phyloP scores from a whole-genome alignment of 2,113 vertebrate genomes.

The Micronycteris hirsuta region DNA sequence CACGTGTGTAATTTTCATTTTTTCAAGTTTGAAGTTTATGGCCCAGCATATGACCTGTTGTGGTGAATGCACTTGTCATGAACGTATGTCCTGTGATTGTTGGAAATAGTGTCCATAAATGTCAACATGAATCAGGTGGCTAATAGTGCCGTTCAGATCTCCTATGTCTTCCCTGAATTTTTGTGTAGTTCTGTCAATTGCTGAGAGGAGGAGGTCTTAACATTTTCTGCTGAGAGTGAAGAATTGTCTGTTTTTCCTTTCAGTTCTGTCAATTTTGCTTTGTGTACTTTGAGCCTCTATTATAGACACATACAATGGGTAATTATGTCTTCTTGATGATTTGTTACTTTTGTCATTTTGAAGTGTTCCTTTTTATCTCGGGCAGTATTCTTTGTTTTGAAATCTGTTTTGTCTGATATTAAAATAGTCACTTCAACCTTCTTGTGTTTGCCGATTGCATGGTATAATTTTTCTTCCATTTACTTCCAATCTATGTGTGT shows the following conservation, averaged over 20 bases:
- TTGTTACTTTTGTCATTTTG: slow-evolving; percentile 26
- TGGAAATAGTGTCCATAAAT: neutral
- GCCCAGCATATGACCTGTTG: neutral
- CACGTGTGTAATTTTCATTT: neutral
- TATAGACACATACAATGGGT: neutral
- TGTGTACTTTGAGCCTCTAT: slow-evolving; percentile 27
- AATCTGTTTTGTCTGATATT: slow-evolving; percentile 17
- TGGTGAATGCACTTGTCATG: neutral
- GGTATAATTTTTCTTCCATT: neutral
- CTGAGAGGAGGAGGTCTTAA: neutral
- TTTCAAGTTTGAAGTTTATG: neutral
- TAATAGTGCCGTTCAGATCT: neutral
- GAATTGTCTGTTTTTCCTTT: neutral
- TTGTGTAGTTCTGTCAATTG: neutral
- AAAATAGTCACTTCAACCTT: neutral
- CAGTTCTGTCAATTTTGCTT: neutral
- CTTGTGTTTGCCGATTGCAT: slow-evolving; percentile 1
- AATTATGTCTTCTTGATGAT: slow-evolving; percentile 46
- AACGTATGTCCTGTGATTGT: neutral
- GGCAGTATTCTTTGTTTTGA: slow-evolving; percentile 21
- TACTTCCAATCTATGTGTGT: neutral
- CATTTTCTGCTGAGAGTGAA: neutral
- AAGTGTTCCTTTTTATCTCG: slow-evolving; percentile 34
- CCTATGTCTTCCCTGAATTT: neutral
- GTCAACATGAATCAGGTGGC: neutral